Percentiles rank a stretch among this genome's conserved stretches.
Evolutionary conservation across 2,113 vertebrate genomes (phyloP).

Genomic region (Barbus barbus): DNA sequence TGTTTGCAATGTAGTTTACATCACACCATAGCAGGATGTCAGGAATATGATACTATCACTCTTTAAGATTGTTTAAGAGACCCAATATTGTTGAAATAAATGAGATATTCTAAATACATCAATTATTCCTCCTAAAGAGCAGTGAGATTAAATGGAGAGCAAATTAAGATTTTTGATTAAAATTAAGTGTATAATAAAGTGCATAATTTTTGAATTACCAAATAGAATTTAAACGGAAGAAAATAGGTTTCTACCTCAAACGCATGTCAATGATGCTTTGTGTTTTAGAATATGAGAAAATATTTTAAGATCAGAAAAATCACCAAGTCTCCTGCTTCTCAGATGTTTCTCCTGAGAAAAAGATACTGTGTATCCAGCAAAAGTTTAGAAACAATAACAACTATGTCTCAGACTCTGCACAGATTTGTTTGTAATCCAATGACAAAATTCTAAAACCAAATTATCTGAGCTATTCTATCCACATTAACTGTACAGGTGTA

Average conservation of each 20-base stretch:
- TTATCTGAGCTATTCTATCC: background rate
- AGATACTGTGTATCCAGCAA: background rate
- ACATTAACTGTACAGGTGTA: background rate
- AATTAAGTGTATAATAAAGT: no score
- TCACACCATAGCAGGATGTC: background rate
- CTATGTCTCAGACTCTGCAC: background rate
- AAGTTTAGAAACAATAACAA: background rate
- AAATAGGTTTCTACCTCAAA: no score
- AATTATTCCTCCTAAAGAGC: background rate
- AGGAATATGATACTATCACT: background rate
- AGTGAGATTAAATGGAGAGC: background rate
- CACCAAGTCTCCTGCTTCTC: no score
- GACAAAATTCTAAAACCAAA: background rate
- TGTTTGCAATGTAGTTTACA: background rate
- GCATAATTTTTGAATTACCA: no score
- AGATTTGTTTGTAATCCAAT: background rate
- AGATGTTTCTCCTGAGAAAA: background rate
- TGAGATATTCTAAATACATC: background rate
- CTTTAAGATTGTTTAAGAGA: background rate
- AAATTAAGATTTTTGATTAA: background rate
- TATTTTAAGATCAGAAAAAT: no score
- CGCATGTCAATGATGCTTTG: no score
- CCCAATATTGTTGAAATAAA: background rate
- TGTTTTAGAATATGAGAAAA: no score
- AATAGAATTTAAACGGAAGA: no score